Conservation (phyloP, 2,888 invertebrate genomes). For the Protonemura montana region DNA sequence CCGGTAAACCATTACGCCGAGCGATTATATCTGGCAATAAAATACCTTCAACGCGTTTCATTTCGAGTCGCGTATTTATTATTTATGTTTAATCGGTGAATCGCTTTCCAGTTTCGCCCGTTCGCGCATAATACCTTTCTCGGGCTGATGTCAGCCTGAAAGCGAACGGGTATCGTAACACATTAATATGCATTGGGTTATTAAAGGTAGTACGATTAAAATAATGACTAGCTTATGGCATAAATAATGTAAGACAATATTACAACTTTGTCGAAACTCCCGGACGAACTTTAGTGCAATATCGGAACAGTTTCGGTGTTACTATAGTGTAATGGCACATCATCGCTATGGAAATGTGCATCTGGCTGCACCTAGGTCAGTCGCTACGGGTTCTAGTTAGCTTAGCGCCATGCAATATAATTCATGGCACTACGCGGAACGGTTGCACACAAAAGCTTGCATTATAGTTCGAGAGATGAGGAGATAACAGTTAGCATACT, state of each 20-base stretch:
- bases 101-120: neutral
- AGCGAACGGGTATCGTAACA: neutral
- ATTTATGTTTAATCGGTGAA: neutral
- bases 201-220: neutral
- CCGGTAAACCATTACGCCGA: neutral
- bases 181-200: slow-evolving; percentile 12
- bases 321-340: neutral
- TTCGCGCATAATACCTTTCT: neutral
- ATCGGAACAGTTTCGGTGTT: too few relatives aligned
- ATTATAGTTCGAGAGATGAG: neutral
- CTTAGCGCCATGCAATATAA: neutral
- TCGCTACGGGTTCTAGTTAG: neutral
- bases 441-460: neutral
- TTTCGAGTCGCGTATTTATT: neutral
- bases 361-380: neutral
- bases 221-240: slow-evolving; percentile 7
- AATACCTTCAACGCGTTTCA: neutral
- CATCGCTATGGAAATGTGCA: neutral
- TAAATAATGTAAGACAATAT: slow-evolving; percentile 12
- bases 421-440: neutral
- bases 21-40: neutral
- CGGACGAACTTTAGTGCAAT: too few relatives aligned
- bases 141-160: neutral
- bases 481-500: neutral
- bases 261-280: neutral